phyloP scores from a whole-genome alignment of 2,888 invertebrate genomes.

The Athalia circularis region DNA sequence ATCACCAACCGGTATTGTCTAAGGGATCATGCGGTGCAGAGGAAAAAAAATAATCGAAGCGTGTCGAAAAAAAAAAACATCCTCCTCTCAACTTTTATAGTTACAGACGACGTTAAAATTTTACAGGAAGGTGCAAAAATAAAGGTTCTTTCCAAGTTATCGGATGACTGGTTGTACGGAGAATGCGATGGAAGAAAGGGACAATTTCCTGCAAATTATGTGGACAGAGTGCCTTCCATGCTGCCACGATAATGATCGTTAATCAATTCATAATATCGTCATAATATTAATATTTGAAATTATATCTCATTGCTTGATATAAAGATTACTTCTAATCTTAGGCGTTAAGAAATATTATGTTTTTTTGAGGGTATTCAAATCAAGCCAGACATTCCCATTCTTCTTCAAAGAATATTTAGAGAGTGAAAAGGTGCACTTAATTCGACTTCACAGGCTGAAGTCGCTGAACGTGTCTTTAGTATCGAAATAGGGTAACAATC shows the following conservation, averaged over 20 bases:
- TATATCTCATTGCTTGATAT: background rate
- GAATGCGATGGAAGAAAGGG: constrained; percentile 81
- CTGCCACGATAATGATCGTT: constrained; percentile 61
- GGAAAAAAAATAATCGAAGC: too few species aligned
- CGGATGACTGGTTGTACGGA: constrained; percentile 87
- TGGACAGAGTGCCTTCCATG: constrained; percentile 78
- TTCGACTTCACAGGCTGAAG: constrained; percentile 21
- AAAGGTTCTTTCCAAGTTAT: constrained; percentile 81
- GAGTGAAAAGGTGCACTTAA: constrained; percentile 30
- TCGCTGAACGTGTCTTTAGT: constrained; percentile 8
- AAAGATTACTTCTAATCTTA: background rate
- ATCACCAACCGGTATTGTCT: too few species aligned
- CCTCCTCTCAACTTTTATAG: background rate
- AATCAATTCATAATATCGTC: background rate
- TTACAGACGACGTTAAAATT: constrained; percentile 57
- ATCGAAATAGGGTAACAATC: background rate
- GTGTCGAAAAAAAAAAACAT: background rate
- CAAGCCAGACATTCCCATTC: constrained; percentile 38
- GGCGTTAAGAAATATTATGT: background rate
- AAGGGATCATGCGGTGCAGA: too few species aligned
- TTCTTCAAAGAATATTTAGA: constrained; percentile 18
- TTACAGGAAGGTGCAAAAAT: constrained; percentile 79
- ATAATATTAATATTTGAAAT: background rate
- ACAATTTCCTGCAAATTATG: constrained; percentile 88
- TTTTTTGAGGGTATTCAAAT: constrained; percentile 8